These are phyloP conservation scores for Cheilosia vernalis DNA, from an alignment of 2,888 invertebrate species.

Conservation along the genomic window DNA sequence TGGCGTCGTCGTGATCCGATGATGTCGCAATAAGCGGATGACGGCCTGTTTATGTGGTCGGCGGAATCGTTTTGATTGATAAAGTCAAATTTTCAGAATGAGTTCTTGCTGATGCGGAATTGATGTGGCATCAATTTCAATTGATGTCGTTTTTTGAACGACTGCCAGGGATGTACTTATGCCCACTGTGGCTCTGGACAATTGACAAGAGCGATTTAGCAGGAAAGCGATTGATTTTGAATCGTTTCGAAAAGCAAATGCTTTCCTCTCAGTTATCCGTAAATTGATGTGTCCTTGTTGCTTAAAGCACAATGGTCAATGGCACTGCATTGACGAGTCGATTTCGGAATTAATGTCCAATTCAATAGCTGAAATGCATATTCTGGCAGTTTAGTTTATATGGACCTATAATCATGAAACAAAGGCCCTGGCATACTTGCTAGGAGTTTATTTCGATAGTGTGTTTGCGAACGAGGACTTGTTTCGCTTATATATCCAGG, in stretches of 20 bases:
- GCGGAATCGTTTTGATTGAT: slow-evolving; percentile 61
- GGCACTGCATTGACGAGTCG: slow-evolving; percentile 15
- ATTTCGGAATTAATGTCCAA: slow-evolving; percentile 20
- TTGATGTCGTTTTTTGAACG: slow-evolving; percentile 53
- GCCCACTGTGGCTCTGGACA: neutral
- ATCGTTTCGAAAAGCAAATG: slow-evolving; percentile 43
- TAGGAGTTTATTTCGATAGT: neutral
- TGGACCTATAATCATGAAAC: neutral
- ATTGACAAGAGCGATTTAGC: slow-evolving; percentile 5
- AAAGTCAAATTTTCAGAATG: slow-evolving; percentile 66
- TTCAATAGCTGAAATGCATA: slow-evolving; percentile 15
- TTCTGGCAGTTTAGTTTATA: neutral
- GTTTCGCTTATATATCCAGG: no score
- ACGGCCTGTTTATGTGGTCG: slow-evolving; percentile 22
- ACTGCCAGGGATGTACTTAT: neutral
- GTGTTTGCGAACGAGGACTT: no score
- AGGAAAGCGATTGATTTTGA: slow-evolving; percentile 42
- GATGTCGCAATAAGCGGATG: slow-evolving; percentile 8
- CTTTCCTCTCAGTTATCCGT: slow-evolving; percentile 32
- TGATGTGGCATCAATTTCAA: slow-evolving; percentile 53
- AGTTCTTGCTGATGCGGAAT: slow-evolving; percentile 44
- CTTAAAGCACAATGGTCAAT: slow-evolving; percentile 22
- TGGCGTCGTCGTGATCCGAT: neutral
- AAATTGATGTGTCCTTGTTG: slow-evolving; percentile 48
- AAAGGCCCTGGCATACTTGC: neutral